Conservation (phyloP, 2,888 invertebrate genomes). For the Polydrusus pterygomalis region DNA sequence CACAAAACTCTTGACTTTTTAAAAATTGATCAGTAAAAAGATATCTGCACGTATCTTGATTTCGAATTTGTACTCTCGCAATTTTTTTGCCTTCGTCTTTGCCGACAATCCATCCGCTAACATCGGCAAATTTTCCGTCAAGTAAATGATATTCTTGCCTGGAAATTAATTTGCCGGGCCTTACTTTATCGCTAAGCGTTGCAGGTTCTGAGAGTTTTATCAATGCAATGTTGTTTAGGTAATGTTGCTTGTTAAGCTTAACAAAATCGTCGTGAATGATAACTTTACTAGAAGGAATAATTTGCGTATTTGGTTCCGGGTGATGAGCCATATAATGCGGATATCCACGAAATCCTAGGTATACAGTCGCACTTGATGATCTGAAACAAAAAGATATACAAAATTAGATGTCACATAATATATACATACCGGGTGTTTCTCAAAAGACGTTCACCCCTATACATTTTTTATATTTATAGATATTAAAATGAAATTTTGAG, state of each 20-base stretch:
- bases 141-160: slow-evolving; percentile 10
- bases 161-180: slow-evolving; percentile 25
- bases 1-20: slow-evolving; percentile 34
- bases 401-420: no score
- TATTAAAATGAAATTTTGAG: no score
- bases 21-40: slow-evolving; percentile 21
- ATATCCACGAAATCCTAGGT: slow-evolving; percentile 26
- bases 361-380: slow-evolving; percentile 1
- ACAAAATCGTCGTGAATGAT: slow-evolving; percentile 32
- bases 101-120: slow-evolving; percentile 23
- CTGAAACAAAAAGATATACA: slow-evolving; percentile 8
- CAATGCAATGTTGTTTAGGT: slow-evolving; percentile 37
- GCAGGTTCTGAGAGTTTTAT: slow-evolving; percentile 26
- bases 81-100: slow-evolving; percentile 17
- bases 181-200: neutral
- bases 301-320: slow-evolving; percentile 25
- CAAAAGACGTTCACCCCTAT: no score
- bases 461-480: no score
- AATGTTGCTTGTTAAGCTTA: slow-evolving; percentile 16
- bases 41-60: slow-evolving; percentile 28
- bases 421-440: no score
- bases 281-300: neutral
- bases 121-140: slow-evolving; percentile 12
- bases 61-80: slow-evolving; percentile 24
- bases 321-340: slow-evolving; percentile 23